Conservation (phyloP, 2,888 invertebrate genomes). For the Ferdinandea cuprea region DNA sequence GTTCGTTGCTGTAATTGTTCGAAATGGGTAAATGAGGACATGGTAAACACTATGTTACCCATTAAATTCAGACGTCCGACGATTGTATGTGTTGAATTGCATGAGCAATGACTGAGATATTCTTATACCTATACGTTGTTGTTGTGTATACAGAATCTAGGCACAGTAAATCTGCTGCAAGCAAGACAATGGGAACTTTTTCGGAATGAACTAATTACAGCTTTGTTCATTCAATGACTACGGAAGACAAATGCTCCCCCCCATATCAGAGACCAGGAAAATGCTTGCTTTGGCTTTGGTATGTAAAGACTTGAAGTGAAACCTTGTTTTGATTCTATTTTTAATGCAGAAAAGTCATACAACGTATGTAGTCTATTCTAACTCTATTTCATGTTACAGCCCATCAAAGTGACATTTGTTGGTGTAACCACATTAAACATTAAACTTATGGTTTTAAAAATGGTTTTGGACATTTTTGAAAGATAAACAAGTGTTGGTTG, state of each 20-base stretch:
- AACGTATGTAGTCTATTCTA: too few relatives aligned
- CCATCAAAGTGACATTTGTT: too few relatives aligned
- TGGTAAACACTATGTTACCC: conserved; percentile 63
- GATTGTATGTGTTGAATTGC: conserved; percentile 37
- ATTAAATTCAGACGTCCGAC: conserved; percentile 46
- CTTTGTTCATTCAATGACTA: conserved; percentile 19
- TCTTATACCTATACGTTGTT: conserved; percentile 46
- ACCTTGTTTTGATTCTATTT: too few relatives aligned
- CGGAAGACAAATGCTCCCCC: conserved; percentile 17
- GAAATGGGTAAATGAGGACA: conserved; percentile 66
- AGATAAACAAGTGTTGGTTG: too few relatives aligned
- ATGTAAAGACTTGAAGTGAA: too few relatives aligned
- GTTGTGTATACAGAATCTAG: conserved; percentile 45
- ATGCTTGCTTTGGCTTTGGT: too few relatives aligned
- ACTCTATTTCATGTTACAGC: too few relatives aligned
- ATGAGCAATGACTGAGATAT: conserved; percentile 66
- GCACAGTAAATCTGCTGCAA: conserved; percentile 26
- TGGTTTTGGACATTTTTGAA: too few relatives aligned
- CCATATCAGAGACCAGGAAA: too few relatives aligned
- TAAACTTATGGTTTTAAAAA: too few relatives aligned
- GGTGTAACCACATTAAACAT: too few relatives aligned
- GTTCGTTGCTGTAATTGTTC: conserved; percentile 40
- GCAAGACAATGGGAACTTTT: conserved; percentile 19
- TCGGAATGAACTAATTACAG: conserved; percentile 50
- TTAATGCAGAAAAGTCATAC: too few relatives aligned